Conservation (phyloP, 2,797 vertebrate genomes). For the Enoplosus armatus region DNA sequence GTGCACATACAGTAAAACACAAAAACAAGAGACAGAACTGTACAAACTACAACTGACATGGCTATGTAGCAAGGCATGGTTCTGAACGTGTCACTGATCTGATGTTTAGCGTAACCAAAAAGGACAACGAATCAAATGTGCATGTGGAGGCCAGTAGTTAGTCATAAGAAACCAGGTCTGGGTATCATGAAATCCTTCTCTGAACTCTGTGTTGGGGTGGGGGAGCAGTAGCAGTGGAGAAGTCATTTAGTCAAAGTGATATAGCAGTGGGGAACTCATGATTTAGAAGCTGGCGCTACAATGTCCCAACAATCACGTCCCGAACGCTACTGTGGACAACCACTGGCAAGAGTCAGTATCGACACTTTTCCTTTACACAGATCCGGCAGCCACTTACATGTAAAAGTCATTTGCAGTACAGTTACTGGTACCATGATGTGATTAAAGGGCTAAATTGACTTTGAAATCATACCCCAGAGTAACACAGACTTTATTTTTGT, state of each 20-base stretch:
- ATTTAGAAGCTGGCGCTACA: conserved; percentile 46
- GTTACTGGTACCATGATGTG: conserved; percentile 51
- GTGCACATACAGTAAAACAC: background rate
- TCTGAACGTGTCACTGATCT: conserved; percentile 20
- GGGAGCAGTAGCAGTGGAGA: conserved; percentile 27
- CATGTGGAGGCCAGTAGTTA: conserved; percentile 36
- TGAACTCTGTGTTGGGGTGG: conserved; percentile 28
- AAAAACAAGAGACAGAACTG: background rate
- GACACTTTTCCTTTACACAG: conserved; percentile 45
- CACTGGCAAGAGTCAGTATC: conserved; percentile 20
- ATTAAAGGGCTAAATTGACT: conserved; percentile 70
- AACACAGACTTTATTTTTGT: conserved; percentile 63
- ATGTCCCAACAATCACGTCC: conserved; percentile 44
- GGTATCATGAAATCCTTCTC: conserved; percentile 23
- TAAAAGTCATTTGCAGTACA: conserved; percentile 56
- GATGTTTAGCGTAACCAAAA: conserved; percentile 17
- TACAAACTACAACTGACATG: background rate
- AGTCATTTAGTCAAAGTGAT: no score
- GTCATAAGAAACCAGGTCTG: conserved; percentile 18
- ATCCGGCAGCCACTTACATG: conserved; percentile 41
- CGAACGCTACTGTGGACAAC: conserved; percentile 43
- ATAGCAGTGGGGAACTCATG: conserved; percentile 46
- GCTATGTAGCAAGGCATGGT: background rate
- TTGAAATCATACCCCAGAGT: conserved; percentile 66
- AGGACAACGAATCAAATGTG: conserved; percentile 20